Evolutionary conservation across 2,888 invertebrate genomes (phyloP), one percentile per base, ranked within the genome.

Genomic region (Smittia aterrima): DNA sequence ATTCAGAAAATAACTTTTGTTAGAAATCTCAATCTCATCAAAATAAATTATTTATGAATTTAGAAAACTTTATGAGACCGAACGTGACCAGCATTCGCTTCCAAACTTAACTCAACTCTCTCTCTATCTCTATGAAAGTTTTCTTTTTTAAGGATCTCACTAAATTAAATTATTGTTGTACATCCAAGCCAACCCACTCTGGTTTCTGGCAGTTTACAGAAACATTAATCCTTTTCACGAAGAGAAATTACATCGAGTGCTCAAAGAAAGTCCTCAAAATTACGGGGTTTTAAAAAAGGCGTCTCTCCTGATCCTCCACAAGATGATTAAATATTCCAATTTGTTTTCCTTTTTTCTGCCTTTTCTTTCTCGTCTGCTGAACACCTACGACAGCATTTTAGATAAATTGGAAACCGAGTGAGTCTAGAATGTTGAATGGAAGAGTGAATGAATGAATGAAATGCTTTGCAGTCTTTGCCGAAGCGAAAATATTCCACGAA

Each of bases 291-390:
- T 32, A 32, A 32, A 32, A 32, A 32, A 32, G 32, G 32, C 32
- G 32, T 32, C 32, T 32, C 9, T 32, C 32, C 32, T 32, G 16
- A 47, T 47, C 47, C 16, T 47, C n/a, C n/a, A 16, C 13, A 16
- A 47, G 16, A 47, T 47, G 47, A 47, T 47, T 47, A 47, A 47
- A 47, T 47, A 47, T 47, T 47, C 47, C 47, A 47, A 47, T 47
- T 47, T 47, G 47, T 16, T 13, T 16, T 47, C 16, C 47, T 13
- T 47, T 7, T 7, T 38, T 38, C 11, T 38, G 38, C 38, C 38
- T 11, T 38, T 9, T 32, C 32, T 32, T 9, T 32, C 32, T 3
- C 3, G 32, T 32, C 32, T 32, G 4, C 9, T 9, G 32, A 47
- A 47, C 47, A 47, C 47, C 47, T 47, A 47, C 47, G 47, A 47